phyloP scores from a whole-genome alignment of 1,140 invertebrate species.

The Palaemon carinicauda region DNA sequence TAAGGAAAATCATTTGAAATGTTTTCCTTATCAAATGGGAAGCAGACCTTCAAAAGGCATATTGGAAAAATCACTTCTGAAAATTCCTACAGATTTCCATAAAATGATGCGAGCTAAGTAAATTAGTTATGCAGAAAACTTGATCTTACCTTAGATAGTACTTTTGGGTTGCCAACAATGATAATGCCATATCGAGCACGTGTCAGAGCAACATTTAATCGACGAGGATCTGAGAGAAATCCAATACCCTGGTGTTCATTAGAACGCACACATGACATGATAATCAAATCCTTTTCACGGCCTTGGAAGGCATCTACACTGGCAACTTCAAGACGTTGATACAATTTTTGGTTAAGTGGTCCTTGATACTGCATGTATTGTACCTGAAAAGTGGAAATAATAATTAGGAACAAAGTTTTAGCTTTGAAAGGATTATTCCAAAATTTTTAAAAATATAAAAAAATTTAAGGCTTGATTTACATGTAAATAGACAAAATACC shows the following conservation, averaged over 20 bases:
- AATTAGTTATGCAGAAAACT: not conserved
- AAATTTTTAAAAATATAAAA: too few relatives aligned
- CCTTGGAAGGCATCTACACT: conserved; percentile 99
- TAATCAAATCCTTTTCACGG: conserved; percentile 98
- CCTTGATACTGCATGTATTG: conserved; percentile 99
- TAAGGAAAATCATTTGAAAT: too few relatives aligned
- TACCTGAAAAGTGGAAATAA: conserved; percentile 60
- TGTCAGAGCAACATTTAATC: conserved; percentile 97
- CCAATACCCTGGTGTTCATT: conserved; percentile 93
- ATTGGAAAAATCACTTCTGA: too few relatives aligned
- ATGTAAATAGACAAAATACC: too few relatives aligned
- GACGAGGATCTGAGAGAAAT: conserved; percentile 96
- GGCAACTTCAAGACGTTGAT: conserved; percentile 98
- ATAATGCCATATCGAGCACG: conserved; percentile 96
- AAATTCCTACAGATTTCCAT: too few relatives aligned
- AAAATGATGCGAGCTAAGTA: not conserved
- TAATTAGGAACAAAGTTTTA: too few relatives aligned
- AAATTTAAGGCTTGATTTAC: too few relatives aligned
- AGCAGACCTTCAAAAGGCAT: too few relatives aligned
- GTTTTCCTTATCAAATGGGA: too few relatives aligned
- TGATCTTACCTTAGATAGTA: conserved; percentile 79
- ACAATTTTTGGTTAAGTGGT: conserved; percentile 93
- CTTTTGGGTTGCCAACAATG: conserved; percentile 98
- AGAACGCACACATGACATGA: conserved; percentile 89
- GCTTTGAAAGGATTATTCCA: too few relatives aligned